Percentiles rank a stretch among this genome's conserved stretches.
Evolutionary conservation across 2,113 vertebrate species (phyloP).

Genomic region (Calidris pugnax): DNA sequence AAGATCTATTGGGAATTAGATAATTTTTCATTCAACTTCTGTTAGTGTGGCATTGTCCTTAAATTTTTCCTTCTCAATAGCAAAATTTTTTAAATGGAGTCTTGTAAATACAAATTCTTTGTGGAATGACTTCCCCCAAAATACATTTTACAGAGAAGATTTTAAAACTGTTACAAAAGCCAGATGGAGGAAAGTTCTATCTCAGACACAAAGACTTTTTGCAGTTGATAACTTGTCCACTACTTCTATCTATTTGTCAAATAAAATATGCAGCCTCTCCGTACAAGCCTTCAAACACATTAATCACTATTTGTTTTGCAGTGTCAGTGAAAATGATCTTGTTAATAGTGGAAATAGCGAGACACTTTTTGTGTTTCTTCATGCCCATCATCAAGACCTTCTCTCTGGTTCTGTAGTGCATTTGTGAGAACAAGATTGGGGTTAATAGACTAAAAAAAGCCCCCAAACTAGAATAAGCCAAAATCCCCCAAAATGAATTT

Average conservation of each 20-base stretch:
- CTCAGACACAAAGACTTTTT: background rate
- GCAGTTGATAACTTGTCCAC: background rate
- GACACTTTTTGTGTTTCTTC: background rate
- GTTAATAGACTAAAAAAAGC: constrained; percentile 22
- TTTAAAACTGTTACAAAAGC: background rate
- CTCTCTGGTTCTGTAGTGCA: background rate
- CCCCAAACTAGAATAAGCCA: background rate
- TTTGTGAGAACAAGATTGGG: background rate
- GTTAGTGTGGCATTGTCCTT: background rate
- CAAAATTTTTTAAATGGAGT: background rate
- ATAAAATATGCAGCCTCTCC: background rate
- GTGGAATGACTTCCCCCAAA: background rate
- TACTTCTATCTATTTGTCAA: background rate
- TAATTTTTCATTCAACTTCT: background rate
- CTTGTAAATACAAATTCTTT: background rate
- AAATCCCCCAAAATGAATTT: background rate
- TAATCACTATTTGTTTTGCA: background rate
- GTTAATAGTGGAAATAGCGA: background rate
- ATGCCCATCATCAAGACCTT: background rate
- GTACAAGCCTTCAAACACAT: background rate
- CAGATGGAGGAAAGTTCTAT: background rate
- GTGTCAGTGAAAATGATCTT: background rate
- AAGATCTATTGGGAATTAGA: background rate
- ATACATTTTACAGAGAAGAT: background rate
- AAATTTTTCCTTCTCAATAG: background rate